These are phyloP conservation scores for Lampropteryx suffumata DNA, from an alignment of 2,888 invertebrate species.

Conservation along the genomic window DNA sequence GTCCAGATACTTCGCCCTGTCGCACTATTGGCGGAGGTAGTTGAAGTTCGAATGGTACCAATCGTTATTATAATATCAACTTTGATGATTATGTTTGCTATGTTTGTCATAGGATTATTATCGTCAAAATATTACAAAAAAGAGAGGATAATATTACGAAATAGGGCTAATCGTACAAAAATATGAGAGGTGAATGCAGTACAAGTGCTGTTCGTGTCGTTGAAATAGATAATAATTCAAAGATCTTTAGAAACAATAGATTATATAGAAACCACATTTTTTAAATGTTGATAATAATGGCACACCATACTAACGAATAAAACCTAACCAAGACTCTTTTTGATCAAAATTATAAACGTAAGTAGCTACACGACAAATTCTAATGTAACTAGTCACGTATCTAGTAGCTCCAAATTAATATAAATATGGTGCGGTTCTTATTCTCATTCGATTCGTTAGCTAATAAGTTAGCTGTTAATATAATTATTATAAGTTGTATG, in stretches of 20 bases:
- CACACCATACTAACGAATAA: too few species aligned
- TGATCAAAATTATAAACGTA: too few species aligned
- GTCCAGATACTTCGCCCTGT: constrained; percentile 75
- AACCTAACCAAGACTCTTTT: too few species aligned
- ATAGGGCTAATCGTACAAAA: too few species aligned
- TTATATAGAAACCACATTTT: too few species aligned
- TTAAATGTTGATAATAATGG: not conserved
- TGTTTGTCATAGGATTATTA: too few species aligned
- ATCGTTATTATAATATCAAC: not conserved
- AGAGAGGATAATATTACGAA: too few species aligned
- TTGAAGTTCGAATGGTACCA: constrained; percentile 37
- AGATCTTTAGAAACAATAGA: too few species aligned
- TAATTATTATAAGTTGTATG: constrained; percentile 9
- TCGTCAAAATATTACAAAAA: too few species aligned
- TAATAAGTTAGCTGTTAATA: constrained; percentile 3
- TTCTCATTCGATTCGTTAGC: constrained; percentile 3
- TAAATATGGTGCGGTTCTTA: constrained; percentile 7
- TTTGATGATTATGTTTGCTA: not conserved
- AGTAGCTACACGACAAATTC: constrained; percentile 5
- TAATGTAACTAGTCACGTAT: constrained; percentile 20
- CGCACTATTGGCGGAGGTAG: constrained; percentile 57
- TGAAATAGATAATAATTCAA: too few species aligned
- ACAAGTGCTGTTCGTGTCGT: too few species aligned
- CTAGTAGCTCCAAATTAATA: constrained; percentile 9
- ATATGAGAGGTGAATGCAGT: too few species aligned